Percentiles rank a stretch among this genome's conserved stretches.
These are phyloP conservation scores for Daktulosphaira vitifoliae DNA, from an alignment of 1,140 invertebrate genomes.

Conservation along the genomic window DNA sequence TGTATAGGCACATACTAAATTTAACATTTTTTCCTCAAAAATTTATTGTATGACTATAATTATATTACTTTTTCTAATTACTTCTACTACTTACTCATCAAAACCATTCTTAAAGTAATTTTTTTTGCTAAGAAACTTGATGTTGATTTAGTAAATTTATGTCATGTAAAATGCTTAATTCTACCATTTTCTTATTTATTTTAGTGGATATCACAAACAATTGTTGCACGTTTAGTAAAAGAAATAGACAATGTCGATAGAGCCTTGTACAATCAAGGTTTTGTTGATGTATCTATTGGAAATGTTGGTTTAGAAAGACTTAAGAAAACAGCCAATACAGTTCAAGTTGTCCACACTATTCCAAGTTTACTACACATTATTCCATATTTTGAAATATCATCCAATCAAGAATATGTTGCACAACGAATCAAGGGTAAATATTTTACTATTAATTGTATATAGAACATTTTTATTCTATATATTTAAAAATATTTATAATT, in stretches of 20 bases:
- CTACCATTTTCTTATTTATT: conserved; percentile 37
- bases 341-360: conserved; percentile 54
- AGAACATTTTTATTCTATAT: not conserved
- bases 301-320: conserved; percentile 58
- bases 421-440: conserved; percentile 55
- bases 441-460: not conserved
- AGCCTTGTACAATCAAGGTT: conserved; percentile 55
- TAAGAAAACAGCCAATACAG: conserved; percentile 56
- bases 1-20: no score
- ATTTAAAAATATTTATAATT: conserved; percentile 1
- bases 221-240: conserved; percentile 56
- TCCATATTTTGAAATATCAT: conserved; percentile 66
- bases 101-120: no score
- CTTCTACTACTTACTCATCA: no score
- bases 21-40: no score
- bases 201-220: conserved; percentile 70
- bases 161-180: no score
- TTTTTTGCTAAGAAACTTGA: no score
- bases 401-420: conserved; percentile 75
- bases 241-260: conserved; percentile 64
- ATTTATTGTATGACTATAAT: no score
- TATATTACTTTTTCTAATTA: no score
- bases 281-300: conserved; percentile 62
- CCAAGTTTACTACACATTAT: conserved; percentile 60
- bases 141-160: no score